Percentiles rank a stretch among this genome's conserved stretches.
phyloP scores from a whole-genome alignment of 1,140 invertebrate species.

The Asbolus verrucosus region DNA sequence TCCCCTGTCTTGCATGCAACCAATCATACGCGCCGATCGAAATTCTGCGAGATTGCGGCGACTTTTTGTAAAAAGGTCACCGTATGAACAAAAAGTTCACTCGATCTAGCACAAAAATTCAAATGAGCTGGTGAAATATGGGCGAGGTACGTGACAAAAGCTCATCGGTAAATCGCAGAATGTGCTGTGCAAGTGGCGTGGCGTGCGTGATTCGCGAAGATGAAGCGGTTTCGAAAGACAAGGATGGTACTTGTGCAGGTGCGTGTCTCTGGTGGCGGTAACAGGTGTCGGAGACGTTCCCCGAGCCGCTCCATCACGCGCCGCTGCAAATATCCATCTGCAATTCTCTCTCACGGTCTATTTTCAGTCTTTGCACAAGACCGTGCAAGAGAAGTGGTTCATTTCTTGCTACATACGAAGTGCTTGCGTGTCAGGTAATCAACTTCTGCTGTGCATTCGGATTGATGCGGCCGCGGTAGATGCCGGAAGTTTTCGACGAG shows the following conservation, averaged over 20 bases:
- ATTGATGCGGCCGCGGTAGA: neutral
- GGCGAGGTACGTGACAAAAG: conserved; percentile 15
- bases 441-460: neutral
- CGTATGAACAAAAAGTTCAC: too few relatives aligned
- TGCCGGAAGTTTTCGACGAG: too few relatives aligned
- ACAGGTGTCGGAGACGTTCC: conserved; percentile 43
- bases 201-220: conserved; percentile 13
- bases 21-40: too few relatives aligned
- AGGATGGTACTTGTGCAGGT: conserved; percentile 38
- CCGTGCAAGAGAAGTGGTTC: too few relatives aligned
- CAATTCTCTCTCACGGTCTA: conserved; percentile 2
- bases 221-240: conserved; percentile 24
- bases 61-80: too few relatives aligned
- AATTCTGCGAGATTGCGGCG: too few relatives aligned
- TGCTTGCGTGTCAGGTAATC: too few relatives aligned
- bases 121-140: conserved; percentile 22
- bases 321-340: neutral
- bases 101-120: too few relatives aligned
- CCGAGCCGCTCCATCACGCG: conserved; percentile 32
- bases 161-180: conserved; percentile 18
- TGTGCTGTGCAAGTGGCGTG: neutral
- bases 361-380: too few relatives aligned
- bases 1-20: too few relatives aligned
- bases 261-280: conserved; percentile 41
- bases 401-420: too few relatives aligned